These are phyloP conservation scores for Chunga burmeisteri DNA, from an alignment of 2,113 vertebrate genomes.

Conservation along the genomic window DNA sequence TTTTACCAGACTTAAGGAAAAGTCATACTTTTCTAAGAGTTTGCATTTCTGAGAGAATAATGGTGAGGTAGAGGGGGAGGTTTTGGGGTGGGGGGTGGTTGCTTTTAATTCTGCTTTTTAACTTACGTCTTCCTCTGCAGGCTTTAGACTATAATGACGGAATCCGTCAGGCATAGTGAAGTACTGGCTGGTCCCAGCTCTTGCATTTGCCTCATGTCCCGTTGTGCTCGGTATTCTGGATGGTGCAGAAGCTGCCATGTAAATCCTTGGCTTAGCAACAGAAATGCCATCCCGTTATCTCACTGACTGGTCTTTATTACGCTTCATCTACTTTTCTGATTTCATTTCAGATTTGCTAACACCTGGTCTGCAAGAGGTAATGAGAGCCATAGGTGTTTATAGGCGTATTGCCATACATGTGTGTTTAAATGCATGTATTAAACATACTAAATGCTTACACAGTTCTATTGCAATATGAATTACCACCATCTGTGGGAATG, in stretches of 20 bases:
- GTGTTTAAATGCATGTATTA: neutral
- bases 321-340: neutral
- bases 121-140: neutral
- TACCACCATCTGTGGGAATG: neutral
- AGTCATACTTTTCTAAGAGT: neutral
- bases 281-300: neutral
- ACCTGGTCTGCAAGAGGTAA: neutral
- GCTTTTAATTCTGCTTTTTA: neutral
- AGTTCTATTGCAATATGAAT: neutral
- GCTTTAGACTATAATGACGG: neutral
- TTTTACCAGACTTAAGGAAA: neutral
- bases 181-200: neutral
- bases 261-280: neutral
- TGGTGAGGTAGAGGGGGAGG: no score
- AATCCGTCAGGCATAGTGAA: neutral
- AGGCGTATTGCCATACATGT: neutral
- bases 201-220: neutral
- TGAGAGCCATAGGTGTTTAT: neutral
- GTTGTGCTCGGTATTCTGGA: neutral
- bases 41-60: neutral
- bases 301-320: neutral
- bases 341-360: neutral
- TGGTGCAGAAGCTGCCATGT: neutral
- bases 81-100: neutral
- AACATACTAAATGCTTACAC: neutral